Evolutionary conservation across 2,888 invertebrate genomes (phyloP).

Genomic region (Phasia obesa): DNA sequence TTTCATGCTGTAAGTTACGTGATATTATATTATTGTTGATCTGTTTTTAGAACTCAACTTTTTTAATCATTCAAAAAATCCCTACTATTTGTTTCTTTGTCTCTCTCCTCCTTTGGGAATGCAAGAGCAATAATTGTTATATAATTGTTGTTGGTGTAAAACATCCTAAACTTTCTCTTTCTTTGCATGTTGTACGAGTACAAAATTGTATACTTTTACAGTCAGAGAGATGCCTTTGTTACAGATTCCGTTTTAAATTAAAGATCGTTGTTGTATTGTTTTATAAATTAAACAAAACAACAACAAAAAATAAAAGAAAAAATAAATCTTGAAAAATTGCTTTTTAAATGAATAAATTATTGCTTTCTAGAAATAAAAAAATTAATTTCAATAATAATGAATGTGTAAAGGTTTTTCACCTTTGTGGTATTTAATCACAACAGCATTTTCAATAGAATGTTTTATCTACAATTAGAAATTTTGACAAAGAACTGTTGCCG

Average conservation of each 20-base stretch:
- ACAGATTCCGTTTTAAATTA: conserved; percentile 41
- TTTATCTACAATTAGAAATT: background rate
- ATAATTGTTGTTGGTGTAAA: too few species aligned
- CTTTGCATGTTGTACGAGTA: too few species aligned
- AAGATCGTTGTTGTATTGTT: conserved; percentile 38
- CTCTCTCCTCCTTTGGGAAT: background rate
- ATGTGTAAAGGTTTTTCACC: conserved; percentile 8
- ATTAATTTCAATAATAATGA: conserved; percentile 12
- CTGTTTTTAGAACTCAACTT: too few species aligned
- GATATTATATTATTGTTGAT: too few species aligned
- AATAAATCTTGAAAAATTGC: conserved; percentile 23
- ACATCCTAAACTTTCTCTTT: too few species aligned
- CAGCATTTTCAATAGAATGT: too few species aligned
- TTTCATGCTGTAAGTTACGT: too few species aligned
- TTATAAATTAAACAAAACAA: background rate
- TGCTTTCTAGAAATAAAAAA: background rate
- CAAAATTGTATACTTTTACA: conserved; percentile 55
- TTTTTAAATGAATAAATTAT: too few species aligned
- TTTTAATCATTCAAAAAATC: too few species aligned
- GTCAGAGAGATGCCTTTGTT: conserved; percentile 16
- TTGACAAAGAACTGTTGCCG: conserved; percentile 8
- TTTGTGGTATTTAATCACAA: too few species aligned
- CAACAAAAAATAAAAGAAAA: too few species aligned
- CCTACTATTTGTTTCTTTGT: background rate
- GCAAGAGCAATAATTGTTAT: conserved; percentile 30